Evolutionary conservation across 2,113 vertebrate genomes (phyloP), one percentile per base, ranked within the genome.

Genomic region (Mohoua ochrocephala): DNA sequence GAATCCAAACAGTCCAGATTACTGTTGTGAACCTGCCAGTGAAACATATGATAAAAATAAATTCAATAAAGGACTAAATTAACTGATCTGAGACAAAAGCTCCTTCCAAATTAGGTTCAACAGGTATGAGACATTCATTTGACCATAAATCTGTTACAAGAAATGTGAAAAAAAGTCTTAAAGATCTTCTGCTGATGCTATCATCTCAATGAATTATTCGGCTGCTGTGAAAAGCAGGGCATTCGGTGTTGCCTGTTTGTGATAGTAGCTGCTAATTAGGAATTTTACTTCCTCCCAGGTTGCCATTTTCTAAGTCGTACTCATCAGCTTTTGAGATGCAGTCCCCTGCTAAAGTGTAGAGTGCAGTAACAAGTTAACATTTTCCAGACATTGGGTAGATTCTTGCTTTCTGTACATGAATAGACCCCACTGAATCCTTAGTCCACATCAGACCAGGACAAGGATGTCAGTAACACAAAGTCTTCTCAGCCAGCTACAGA

Each of bases 371-470:
- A 67, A 61, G 37, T 24, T 24, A 73, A 57, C 13, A 4, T 82
- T 76, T 75, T 49, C 56, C 53, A 68, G 65, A 28, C 14, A 4
- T 7, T 10, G 18, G 18, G 61, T 22, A 9, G 16, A 1, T 45
- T 52, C 22, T 64, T 61, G 27, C 30, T 60, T 84, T 79, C 35
- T 73, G 7, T 45, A 35, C 11, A 17, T 33, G 52, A 33, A 44
- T 17, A 79, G 19, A 61, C 17, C 6, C 7, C 64, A 4, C 1
- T 24, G 42, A 83, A 64, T 52, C 74, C 68, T 57, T 27, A 78
- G 11, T 10, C 14, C 0, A 0, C 63, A 30, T 77, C 15, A 70
- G 56, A 63, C 12, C 4, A 7, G 12, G 31, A 56, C 13, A 80
- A 61, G 31, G 22, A 67, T 41, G 37, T 33, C 53, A 47, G 35